These are phyloP conservation scores for Timandra comae DNA, from an alignment of 2,888 invertebrate species.

Conservation along the genomic window DNA sequence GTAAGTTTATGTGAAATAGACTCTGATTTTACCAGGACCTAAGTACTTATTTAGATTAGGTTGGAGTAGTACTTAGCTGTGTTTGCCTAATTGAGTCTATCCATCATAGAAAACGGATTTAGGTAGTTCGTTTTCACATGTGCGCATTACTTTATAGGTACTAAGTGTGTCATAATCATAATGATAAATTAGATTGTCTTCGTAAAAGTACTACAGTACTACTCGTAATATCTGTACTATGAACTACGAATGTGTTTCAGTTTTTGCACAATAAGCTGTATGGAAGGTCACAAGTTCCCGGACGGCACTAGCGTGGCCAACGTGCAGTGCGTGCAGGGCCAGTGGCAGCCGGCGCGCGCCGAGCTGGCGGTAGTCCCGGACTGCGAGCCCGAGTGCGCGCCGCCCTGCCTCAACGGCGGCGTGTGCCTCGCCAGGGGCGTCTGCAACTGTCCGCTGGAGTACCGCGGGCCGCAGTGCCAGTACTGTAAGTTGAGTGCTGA, in stretches of 20 bases:
- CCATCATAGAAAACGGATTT: no score
- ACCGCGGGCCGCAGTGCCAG: conserved; percentile 84
- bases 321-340: conserved; percentile 81
- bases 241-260: no score
- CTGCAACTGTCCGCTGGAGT: conserved; percentile 86
- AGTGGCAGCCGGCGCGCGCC: conserved; percentile 81
- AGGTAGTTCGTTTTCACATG: no score
- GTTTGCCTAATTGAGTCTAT: no score
- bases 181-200: no score
- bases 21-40: no score
- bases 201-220: no score
- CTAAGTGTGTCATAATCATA: no score
- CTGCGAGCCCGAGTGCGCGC: conserved; percentile 80
- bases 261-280: conserved; percentile 80
- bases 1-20: conserved; percentile 60
- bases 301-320: conserved; percentile 83
- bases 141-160: no score
- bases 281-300: conserved; percentile 81
- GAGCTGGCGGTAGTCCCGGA: conserved; percentile 81
- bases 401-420: conserved; percentile 88
- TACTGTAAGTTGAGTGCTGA: conserved; percentile 71
- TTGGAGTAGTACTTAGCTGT: no score
- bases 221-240: no score
- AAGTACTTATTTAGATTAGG: no score
- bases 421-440: conserved; percentile 85